Conservation (phyloP, 2,888 invertebrate genomes). For the Trachelus tabidus region DNA sequence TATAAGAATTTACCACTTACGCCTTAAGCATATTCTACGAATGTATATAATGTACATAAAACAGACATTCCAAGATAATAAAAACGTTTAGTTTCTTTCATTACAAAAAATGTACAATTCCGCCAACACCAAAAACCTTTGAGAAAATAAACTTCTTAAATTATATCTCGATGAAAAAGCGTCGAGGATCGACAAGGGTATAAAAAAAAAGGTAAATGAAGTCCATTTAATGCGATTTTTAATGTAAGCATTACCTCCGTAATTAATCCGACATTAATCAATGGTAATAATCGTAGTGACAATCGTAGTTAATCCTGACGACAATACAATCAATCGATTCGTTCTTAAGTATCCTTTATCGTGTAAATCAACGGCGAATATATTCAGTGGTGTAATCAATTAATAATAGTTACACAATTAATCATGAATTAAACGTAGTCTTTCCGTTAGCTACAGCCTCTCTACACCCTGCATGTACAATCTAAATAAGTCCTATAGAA, state of each 20-base stretch:
- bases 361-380: background rate
- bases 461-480: conserved; percentile 45
- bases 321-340: background rate
- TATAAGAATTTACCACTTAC: background rate
- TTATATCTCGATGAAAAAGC: background rate
- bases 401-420: conserved; percentile 3
- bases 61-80: background rate
- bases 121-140: background rate
- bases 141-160: background rate
- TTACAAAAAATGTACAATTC: background rate
- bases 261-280: conserved; percentile 23
- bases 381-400: background rate
- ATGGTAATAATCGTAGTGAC: conserved; percentile 20
- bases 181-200: background rate
- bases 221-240: conserved; percentile 17
- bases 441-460: conserved; percentile 28
- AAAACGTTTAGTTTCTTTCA: background rate
- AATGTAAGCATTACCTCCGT: conserved; percentile 30
- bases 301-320: background rate
- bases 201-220: background rate
- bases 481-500: conserved; percentile 36
- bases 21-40: background rate
- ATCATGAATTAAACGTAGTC: background rate
- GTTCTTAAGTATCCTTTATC: background rate
- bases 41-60: background rate